phyloP scores from a whole-genome alignment of 2,797 vertebrate species.

The Discoglossus pictus region DNA sequence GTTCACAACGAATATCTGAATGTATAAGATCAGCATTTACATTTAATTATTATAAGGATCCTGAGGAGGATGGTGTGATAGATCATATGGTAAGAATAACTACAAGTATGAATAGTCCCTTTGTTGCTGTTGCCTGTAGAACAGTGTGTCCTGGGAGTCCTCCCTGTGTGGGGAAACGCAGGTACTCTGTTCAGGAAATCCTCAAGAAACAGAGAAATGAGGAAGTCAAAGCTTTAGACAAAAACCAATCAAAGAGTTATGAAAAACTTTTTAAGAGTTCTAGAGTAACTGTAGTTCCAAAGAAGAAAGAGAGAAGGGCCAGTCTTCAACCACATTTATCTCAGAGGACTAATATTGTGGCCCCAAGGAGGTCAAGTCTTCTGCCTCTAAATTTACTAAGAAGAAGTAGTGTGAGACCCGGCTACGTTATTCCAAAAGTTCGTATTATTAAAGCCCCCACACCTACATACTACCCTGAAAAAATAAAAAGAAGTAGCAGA shows the following conservation, averaged over 20 bases:
- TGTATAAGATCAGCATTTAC: constrained; percentile 73
- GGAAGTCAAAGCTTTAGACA: constrained; percentile 65
- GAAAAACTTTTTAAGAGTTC: constrained; percentile 79
- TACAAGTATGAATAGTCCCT: constrained; percentile 83
- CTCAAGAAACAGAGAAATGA: constrained; percentile 70
- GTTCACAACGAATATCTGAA: constrained; percentile 79
- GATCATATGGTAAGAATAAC: constrained; percentile 93
- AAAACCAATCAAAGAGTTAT: constrained; percentile 62
- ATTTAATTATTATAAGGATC: constrained; percentile 74
- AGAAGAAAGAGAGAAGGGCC: constrained; percentile 69
- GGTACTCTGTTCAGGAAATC: constrained; percentile 86
- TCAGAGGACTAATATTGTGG: constrained; percentile 51
- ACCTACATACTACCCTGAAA: constrained; percentile 81
- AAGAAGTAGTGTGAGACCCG: constrained; percentile 86
- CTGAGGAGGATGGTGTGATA: constrained; percentile 82
- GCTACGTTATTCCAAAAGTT: constrained; percentile 83
- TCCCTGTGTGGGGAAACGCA: constrained; percentile 82
- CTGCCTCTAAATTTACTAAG: constrained; percentile 80
- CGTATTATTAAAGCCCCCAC: constrained; percentile 85
- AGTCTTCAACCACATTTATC: constrained; percentile 70
- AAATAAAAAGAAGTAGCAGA: constrained; percentile 71
- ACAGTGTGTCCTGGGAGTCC: constrained; percentile 87
- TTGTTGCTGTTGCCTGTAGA: constrained; percentile 79
- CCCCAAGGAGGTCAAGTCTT: constrained; percentile 80
- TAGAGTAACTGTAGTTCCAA: constrained; percentile 65